phyloP scores from a whole-genome alignment of 2,113 vertebrate species.

The Vimba vimba region DNA sequence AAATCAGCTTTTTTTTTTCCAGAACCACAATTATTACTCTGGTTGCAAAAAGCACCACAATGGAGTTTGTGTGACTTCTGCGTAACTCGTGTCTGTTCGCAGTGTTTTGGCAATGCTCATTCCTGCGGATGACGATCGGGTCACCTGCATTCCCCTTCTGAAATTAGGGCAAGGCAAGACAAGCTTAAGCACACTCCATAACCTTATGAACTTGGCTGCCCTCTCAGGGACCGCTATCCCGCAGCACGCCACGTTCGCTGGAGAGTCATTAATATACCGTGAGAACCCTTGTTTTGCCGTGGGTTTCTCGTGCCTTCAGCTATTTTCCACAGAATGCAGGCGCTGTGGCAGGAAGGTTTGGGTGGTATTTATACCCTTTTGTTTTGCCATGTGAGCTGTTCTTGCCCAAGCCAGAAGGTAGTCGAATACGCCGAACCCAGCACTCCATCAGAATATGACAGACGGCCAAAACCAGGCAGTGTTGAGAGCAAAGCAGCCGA shows the following conservation, averaged over 20 bases:
- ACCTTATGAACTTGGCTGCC: constrained; percentile 63
- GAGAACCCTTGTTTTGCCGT: constrained; percentile 67
- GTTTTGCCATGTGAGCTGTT: constrained; percentile 66
- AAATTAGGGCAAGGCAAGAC: not conserved
- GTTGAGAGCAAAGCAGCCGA: constrained; percentile 57
- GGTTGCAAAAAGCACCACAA: constrained; percentile 62
- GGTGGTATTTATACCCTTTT: constrained; percentile 63
- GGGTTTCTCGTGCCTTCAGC: constrained; percentile 69
- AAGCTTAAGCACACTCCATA: constrained; percentile 20
- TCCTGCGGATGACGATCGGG: constrained; percentile 10
- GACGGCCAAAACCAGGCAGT: constrained; percentile 67
- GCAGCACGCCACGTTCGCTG: constrained; percentile 58
- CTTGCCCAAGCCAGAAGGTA: constrained; percentile 67
- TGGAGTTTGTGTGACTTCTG: constrained; percentile 49
- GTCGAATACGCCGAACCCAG: constrained; percentile 63
- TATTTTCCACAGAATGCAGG: constrained; percentile 66
- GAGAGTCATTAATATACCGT: constrained; percentile 63
- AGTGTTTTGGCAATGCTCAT: constrained; percentile 34
- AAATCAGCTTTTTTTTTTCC: constrained; percentile 67
- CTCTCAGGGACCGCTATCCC: constrained; percentile 44
- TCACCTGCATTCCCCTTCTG: constrained; percentile 36
- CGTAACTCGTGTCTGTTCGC: constrained; percentile 48
- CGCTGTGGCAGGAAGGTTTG: constrained; percentile 54
- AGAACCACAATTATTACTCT: constrained; percentile 73
- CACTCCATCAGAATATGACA: constrained; percentile 62